Conservation (phyloP, 2,797 vertebrate genomes). For the Mus minutoides region DNA sequence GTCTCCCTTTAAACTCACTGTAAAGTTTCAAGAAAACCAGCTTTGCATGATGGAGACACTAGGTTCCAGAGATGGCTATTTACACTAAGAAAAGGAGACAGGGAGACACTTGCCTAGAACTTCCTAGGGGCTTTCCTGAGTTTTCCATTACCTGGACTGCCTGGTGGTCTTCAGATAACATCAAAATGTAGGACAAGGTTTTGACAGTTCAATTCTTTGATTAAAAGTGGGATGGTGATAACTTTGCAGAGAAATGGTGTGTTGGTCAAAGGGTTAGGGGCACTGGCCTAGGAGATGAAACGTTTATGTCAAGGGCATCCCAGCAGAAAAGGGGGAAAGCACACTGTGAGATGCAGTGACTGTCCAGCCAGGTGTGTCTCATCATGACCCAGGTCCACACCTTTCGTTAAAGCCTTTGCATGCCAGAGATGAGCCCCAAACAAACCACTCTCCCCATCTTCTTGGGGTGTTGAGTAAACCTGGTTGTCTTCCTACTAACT, state of each 20-base stretch:
- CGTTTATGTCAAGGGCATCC: background rate
- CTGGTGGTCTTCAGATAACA: background rate
- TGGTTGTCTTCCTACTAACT: background rate
- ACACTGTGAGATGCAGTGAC: background rate
- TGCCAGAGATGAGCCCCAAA: background rate
- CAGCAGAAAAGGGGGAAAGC: background rate
- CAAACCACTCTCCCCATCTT: background rate
- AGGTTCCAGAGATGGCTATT: background rate
- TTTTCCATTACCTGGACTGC: background rate
- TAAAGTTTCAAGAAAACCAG: background rate
- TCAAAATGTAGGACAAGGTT: background rate
- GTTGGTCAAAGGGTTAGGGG: background rate
- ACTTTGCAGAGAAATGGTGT: background rate
- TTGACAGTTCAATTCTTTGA: background rate
- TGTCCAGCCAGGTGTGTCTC: background rate
- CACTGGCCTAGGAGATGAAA: background rate
- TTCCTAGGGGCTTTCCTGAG: background rate
- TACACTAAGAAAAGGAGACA: background rate
- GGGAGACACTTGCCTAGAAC: background rate
- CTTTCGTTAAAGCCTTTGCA: background rate
- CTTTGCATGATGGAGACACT: background rate
- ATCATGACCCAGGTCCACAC: no score
- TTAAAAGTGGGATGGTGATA: background rate
- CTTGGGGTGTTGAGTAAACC: background rate
- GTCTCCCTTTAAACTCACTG: background rate